Base-by-base conservation (phyloP, 37 sponge, comb jelly and placozoan genomes). In the Geodia barretti region DNA sequence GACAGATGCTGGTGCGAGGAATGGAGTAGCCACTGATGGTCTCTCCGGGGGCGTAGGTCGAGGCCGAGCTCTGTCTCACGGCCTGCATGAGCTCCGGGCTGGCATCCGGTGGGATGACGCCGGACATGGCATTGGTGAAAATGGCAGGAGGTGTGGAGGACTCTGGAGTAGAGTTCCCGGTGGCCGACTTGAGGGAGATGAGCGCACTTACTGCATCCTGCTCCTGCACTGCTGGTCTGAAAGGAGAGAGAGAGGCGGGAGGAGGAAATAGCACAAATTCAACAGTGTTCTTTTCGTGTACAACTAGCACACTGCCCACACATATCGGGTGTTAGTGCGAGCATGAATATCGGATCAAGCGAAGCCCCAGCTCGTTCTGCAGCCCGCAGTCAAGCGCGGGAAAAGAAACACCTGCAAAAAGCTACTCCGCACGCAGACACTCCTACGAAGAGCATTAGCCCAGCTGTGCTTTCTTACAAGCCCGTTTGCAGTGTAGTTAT, bases 161-260 rank as follows among this genome's bases (percentile, higher is more conserved):
- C 0, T 63, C 59, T 4, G 84, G 79, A 29, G 84, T 72, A 39
- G 79, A 60, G 23, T 39, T 77, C 1, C 79, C 73, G 0, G 89
- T 76, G 21, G 67, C 62, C 26, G 84, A 60, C 21, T 74, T 60
- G 29, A 74, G 77, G 39, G 78, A 40, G 24, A 88, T 62, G 19
- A 88, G 84, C 21, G 89, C 89, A 88, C 72, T 88, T 17, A 75
- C 84, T 25, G 88, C 88, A 25, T 77, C 77, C 54, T 83, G 78
- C 11, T 83, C 77, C 34, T 80, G 72, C 29, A 77, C 73, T 14
- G 72, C 64, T 23, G 89, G 84, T 65, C 88, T 88, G 81, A 35
- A 61, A 75, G 35, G 42, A 68, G 62, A 4, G 71, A 77, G 68
- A 54, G 39, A 41, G 35, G 43, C 14, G 41, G 39, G 19, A 2